Percentiles rank a stretch among this genome's conserved stretches.
Conservation (phyloP, 2,113 vertebrate genomes). For the Trogon surrucura region DNA sequence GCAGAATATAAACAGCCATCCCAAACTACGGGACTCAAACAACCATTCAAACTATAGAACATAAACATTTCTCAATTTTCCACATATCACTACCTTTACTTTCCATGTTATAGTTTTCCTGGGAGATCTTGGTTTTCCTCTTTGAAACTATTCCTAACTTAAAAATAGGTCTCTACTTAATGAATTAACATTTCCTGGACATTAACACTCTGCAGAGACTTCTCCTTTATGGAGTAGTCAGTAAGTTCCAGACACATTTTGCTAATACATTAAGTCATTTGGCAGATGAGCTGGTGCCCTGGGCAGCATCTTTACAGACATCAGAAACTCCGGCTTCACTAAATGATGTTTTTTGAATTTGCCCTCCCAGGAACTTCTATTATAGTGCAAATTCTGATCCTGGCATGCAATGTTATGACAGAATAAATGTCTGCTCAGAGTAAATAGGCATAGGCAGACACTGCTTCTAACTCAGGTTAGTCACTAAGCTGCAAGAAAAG, state of each 20-base stretch:
- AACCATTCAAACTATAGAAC: too few relatives aligned
- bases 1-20: too few relatives aligned
- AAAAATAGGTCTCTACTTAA: not conserved
- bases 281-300: not conserved
- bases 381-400: not conserved
- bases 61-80: too few relatives aligned
- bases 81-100: not conserved
- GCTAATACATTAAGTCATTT: not conserved
- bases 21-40: too few relatives aligned
- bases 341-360: not conserved
- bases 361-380: not conserved
- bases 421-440: not conserved
- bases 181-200: conserved; percentile 13
- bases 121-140: not conserved
- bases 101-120: not conserved
- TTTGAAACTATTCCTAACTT: not conserved
- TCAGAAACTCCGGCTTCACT: not conserved
- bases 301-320: not conserved
- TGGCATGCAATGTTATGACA: not conserved
- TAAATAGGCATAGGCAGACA: not conserved
- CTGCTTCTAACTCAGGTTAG: not conserved
- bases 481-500: not conserved
- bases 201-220: not conserved
- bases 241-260: not conserved
- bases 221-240: not conserved